Evolutionary conservation across 2,797 vertebrate genomes (phyloP).

Genomic region (Rhabdophis nuchalis): DNA sequence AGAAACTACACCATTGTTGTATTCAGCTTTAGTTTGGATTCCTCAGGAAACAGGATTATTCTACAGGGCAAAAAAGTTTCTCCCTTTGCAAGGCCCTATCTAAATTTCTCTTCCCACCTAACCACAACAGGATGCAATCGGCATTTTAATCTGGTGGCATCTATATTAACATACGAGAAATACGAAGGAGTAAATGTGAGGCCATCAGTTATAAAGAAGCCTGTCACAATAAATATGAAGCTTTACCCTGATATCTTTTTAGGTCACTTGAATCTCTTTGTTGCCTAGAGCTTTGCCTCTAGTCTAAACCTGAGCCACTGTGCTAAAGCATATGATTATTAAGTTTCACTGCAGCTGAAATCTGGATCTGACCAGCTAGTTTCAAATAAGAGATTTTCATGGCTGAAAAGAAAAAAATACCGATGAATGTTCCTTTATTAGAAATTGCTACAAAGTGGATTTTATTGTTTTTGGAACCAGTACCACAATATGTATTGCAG

Average conservation of each 20-base stretch:
- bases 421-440: slow-evolving; percentile 2
- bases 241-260: slow-evolving; percentile 25
- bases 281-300: slow-evolving; percentile 52
- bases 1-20: not conserved
- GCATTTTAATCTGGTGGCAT: not conserved
- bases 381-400: slow-evolving; percentile 43
- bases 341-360: slow-evolving; percentile 36
- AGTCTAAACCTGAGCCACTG: slow-evolving; percentile 50
- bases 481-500: not conserved
- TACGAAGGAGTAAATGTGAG: not conserved
- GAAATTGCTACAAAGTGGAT: not conserved
- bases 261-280: slow-evolving; percentile 48
- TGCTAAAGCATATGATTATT: slow-evolving; percentile 53
- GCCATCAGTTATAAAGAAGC: slow-evolving; percentile 13
- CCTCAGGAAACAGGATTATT: not conserved
- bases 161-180: not conserved
- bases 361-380: slow-evolving; percentile 32
- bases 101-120: not conserved
- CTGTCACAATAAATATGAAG: slow-evolving; percentile 45
- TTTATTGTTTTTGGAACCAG: slow-evolving; percentile 18
- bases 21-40: not conserved
- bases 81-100: not conserved
- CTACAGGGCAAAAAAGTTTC: not conserved
- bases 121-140: not conserved
- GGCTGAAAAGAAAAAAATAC: slow-evolving; percentile 7